These are phyloP conservation scores for Trichogramma evanescens DNA, from an alignment of 2,888 invertebrate genomes.

Conservation along the genomic window DNA sequence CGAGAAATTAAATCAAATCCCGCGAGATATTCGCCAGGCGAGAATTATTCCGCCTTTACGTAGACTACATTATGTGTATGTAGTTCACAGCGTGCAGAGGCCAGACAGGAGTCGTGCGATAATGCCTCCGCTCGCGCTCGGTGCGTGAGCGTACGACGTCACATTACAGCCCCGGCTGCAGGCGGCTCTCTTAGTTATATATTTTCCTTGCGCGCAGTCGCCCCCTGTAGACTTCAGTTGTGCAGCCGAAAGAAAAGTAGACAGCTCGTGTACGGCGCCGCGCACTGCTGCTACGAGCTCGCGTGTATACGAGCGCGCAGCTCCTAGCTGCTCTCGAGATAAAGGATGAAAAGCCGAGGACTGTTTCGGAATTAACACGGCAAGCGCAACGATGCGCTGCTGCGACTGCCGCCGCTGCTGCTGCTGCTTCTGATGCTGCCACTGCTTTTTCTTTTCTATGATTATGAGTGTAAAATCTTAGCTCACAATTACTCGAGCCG, in stretches of 20 bases:
- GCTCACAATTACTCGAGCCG: too few relatives aligned
- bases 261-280: not conserved
- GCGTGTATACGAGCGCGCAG: not conserved
- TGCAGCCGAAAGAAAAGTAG: not conserved
- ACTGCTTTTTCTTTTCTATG: too few relatives aligned
- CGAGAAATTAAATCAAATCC: slow-evolving; percentile 20
- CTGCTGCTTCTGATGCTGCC: too few relatives aligned
- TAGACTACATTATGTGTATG: too few relatives aligned
- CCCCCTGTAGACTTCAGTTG: slow-evolving; percentile 6
- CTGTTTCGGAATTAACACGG: too few relatives aligned
- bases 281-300: not conserved
- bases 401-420: too few relatives aligned
- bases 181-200: not conserved
- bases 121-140: slow-evolving; percentile 5
- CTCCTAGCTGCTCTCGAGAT: too few relatives aligned
- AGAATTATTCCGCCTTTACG: not conserved
- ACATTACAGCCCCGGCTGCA: slow-evolving; percentile 13
- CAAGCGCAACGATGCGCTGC: too few relatives aligned
- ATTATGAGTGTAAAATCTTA: too few relatives aligned
- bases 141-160: slow-evolving; percentile 18
- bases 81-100: not conserved
- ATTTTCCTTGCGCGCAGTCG: not conserved
- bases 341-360: too few relatives aligned
- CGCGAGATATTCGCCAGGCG: not conserved
- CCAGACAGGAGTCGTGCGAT: slow-evolving; percentile 8